Base-by-base conservation (phyloP, 2,888 invertebrate genomes). In the Coenonympha glycerion region DNA sequence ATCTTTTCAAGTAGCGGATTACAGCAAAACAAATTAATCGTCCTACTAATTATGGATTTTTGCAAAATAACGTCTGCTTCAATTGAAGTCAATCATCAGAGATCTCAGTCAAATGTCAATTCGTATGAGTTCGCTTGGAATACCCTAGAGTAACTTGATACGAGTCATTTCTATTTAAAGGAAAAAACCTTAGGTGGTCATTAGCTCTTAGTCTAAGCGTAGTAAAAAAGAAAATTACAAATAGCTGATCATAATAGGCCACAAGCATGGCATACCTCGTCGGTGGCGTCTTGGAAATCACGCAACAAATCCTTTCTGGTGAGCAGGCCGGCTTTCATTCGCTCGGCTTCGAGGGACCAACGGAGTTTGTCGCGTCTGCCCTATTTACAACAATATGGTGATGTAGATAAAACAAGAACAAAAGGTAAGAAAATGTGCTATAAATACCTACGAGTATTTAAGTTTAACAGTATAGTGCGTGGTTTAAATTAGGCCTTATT, bases 201-300 rank as follows among this genome's bases (percentile, higher is more conserved):
- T n/a, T 16, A 16, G 45, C 33, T 45, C 34, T 45, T 34, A 34
- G 34, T 4, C 33, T 34, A 34, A n/a, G n/a, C 16, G 33, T 34
- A 16, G 24, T 45, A 39, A 48, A 33, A 40, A 42, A 34, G n/a
- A 11, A 34, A 34, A 49, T 41, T 42, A 41, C 42, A 49, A 19
- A 47, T 31, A 36, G 15, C 11, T 31, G 19, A n/a, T 16, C n/a
- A 33, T 51, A 51, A 54, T 54, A 36, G 36, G 49, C 3, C 34
- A 55, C 56, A 28, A 26, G 34, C 51, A 53, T 49, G 54, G 13
- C 48, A 54, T 67, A 85, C 87, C 76, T 79, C 67, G 44, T 84
- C 81, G 30, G 69, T 68, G n/a, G 84, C 75, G 51, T 77, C 67
- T 71, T 87, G 83, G 55, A 71, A 86, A 64, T 87, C 87, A 45